Evolutionary conservation across 2,113 vertebrate species (phyloP).

Genomic region (Pardalotus punctatus): DNA sequence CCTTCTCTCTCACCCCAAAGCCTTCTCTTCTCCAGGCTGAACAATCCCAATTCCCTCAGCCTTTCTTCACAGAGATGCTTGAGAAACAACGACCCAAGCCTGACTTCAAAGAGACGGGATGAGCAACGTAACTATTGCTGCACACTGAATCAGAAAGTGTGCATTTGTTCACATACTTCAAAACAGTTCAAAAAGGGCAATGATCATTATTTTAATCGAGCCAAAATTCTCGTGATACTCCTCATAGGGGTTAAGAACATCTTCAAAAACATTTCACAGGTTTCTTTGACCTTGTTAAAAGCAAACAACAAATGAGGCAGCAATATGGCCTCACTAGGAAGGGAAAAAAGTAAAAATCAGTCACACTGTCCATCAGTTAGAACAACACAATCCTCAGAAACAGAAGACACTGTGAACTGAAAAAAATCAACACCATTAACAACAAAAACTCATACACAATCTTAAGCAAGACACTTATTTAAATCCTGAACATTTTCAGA

Average conservation of each 20-base stretch:
- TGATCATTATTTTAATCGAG: neutral
- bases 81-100: neutral
- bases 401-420: neutral
- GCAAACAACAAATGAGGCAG: neutral
- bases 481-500: neutral
- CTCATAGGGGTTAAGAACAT: neutral
- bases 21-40: neutral
- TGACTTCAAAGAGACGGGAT: neutral
- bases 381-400: neutral
- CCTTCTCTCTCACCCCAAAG: neutral
- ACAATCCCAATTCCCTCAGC: neutral
- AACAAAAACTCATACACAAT: neutral
- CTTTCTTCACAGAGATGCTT: neutral
- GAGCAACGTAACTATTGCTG: neutral
- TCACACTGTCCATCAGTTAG: neutral
- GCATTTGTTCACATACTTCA: neutral
- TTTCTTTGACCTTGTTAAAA: neutral
- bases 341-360: neutral
- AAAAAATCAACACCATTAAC: neutral
- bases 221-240: neutral
- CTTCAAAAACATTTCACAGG: neutral
- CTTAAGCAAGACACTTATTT: neutral
- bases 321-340: neutral
- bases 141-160: neutral
- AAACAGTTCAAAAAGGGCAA: neutral